Conservation (phyloP, 2,888 invertebrate species). For the Caenorhabditis sulstoni region DNA sequence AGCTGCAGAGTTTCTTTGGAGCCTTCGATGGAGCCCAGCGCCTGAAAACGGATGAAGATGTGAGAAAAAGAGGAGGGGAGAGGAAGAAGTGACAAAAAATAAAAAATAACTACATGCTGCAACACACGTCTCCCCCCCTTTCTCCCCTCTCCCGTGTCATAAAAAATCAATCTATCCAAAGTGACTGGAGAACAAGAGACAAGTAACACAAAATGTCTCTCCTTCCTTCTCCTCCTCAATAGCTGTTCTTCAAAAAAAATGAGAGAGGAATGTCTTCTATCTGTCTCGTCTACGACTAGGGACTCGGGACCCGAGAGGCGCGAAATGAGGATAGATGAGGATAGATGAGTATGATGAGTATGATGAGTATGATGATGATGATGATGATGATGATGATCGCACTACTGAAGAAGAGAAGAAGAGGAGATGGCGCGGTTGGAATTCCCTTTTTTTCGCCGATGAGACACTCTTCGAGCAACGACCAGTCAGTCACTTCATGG, state of each 20-base stretch:
- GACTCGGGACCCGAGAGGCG: background rate
- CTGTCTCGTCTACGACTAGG: background rate
- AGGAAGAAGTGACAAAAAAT: background rate
- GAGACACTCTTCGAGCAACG: too few relatives aligned
- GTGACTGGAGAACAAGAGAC: slow-evolving; percentile 15
- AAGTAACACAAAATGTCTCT: slow-evolving; percentile 26
- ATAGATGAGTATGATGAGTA: too few relatives aligned
- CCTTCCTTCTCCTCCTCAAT: background rate
- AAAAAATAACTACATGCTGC: background rate
- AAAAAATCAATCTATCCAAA: slow-evolving; percentile 44
- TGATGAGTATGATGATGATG: too few relatives aligned
- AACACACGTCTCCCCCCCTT: too few relatives aligned
- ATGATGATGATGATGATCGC: too few relatives aligned
- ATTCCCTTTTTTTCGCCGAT: too few relatives aligned
- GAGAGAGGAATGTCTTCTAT: too few relatives aligned
- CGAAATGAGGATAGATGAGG: too few relatives aligned
- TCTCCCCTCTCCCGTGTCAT: slow-evolving; percentile 8
- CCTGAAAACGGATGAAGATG: slow-evolving; percentile 41
- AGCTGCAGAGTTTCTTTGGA: slow-evolving; percentile 71
- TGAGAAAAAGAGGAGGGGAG: slow-evolving; percentile 1
- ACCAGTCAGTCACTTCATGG: too few relatives aligned
- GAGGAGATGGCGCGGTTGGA: too few relatives aligned
- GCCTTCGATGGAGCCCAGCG: slow-evolving; percentile 63
- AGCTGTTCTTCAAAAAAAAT: too few relatives aligned
- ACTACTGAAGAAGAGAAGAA: too few relatives aligned